These are phyloP conservation scores for Empidonax alnorum DNA, from an alignment of 2,113 vertebrate genomes.

Conservation along the genomic window DNA sequence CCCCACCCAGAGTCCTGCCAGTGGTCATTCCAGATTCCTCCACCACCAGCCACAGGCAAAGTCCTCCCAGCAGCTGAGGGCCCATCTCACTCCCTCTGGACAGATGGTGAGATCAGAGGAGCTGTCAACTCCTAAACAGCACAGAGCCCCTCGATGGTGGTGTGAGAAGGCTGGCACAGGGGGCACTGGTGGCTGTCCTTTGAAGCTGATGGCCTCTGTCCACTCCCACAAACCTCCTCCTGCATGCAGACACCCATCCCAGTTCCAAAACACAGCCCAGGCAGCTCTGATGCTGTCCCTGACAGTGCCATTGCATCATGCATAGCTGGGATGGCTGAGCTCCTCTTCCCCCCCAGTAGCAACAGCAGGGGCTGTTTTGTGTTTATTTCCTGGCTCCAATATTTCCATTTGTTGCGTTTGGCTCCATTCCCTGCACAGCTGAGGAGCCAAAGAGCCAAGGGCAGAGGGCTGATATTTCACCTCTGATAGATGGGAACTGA, in stretches of 20 bases:
- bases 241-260: not conserved
- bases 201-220: not conserved
- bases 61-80: not conserved
- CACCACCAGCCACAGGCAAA: not conserved
- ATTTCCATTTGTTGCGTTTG: constrained; percentile 17
- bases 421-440: not conserved
- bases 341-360: not conserved
- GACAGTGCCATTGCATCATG: not conserved
- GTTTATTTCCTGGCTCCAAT: constrained; percentile 30
- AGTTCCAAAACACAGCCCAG: not conserved
- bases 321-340: not conserved
- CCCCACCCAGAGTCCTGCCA: not conserved
- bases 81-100: not conserved
- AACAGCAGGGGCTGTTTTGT: not conserved
- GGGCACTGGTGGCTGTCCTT: not conserved
- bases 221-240: not conserved
- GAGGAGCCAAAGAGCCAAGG: constrained; percentile 43
- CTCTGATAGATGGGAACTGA: constrained; percentile 33
- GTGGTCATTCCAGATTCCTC: not conserved
- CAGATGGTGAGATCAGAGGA: not conserved
- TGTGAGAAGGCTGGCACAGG: not conserved
- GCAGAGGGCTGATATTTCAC: constrained; percentile 50
- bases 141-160: not conserved
- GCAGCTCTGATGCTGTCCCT: not conserved
- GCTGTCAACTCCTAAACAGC: not conserved